Conservation (phyloP, 2,888 invertebrate genomes). For the Kuschelorhynchus macadamiae region DNA sequence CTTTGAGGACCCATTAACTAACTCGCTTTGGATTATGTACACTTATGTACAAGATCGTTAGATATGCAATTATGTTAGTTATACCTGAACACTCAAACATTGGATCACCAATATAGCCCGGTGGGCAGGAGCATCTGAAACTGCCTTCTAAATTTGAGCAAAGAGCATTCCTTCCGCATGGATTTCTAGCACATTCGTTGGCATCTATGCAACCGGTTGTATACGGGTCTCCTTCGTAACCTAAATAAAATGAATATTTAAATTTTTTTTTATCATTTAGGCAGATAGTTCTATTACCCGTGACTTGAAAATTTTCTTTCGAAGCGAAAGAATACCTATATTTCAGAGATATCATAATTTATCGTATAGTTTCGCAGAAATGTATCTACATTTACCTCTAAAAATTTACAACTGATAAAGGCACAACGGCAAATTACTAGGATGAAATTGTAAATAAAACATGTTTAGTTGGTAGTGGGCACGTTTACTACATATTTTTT, state of each 20-base stretch:
- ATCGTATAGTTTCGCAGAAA: too few species aligned
- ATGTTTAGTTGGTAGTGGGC: too few species aligned
- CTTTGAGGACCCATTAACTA: slow-evolving; percentile 17
- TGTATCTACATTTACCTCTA: too few species aligned
- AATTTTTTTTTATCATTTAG: too few species aligned
- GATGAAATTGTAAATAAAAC: too few species aligned
- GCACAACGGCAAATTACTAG: too few species aligned
- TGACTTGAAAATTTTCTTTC: too few species aligned
- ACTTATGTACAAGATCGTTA: slow-evolving; percentile 52
- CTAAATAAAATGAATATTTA: slow-evolving; percentile 24
- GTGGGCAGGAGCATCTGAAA: slow-evolving; percentile 86
- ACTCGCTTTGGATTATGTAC: slow-evolving; percentile 47
- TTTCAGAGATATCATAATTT: too few species aligned
- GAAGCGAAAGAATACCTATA: too few species aligned
- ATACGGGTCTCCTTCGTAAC: slow-evolving; percentile 83
- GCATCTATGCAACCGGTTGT: slow-evolving; percentile 79
- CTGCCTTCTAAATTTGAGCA: slow-evolving; percentile 86
- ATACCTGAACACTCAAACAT: slow-evolving; percentile 82
- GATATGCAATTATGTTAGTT: slow-evolving; percentile 14
- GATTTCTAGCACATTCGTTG: slow-evolving; percentile 79
- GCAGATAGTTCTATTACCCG: too few species aligned
- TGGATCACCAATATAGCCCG: slow-evolving; percentile 87
- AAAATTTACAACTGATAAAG: too few species aligned
- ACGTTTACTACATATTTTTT: too few species aligned
- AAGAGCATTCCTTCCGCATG: slow-evolving; percentile 83